A percentile compares a stretch with the other conserved stretches of the same genome.
phyloP scores from a whole-genome alignment of 2,113 vertebrate genomes.

The Heteronetta atricapilla region DNA sequence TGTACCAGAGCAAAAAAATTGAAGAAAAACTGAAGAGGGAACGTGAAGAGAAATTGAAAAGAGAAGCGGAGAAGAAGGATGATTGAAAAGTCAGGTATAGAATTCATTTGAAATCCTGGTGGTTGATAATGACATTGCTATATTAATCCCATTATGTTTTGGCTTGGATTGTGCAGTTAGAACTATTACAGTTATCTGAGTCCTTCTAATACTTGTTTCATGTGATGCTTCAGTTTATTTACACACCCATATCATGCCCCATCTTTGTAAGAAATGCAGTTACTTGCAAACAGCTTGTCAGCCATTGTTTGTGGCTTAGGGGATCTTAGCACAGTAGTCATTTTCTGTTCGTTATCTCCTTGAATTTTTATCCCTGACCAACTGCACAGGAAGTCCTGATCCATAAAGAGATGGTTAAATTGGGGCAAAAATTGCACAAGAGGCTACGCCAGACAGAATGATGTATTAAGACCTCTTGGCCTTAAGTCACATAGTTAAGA shows the following conservation, averaged over 20 bases:
- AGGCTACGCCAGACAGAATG: not conserved
- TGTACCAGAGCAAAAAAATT: slow-evolving; percentile 86
- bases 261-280: not conserved
- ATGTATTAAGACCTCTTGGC: not conserved
- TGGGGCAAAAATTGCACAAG: not conserved
- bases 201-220: not conserved
- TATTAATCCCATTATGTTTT: not conserved
- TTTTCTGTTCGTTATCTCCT: not conserved
- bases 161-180: not conserved
- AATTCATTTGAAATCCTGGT: not conserved
- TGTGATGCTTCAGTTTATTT: not conserved
- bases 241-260: fast-evolving
- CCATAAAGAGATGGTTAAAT: not conserved
- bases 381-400: not conserved
- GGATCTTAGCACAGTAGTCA: not conserved
- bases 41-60: slow-evolving; percentile 64
- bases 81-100: slow-evolving; percentile 72
- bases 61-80: slow-evolving; percentile 78
- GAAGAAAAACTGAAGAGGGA: slow-evolving; percentile 80
- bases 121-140: fast-evolving
- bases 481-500: not conserved
- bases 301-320: not conserved
- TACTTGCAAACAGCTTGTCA: not conserved
- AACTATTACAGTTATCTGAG: not conserved
- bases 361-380: not conserved